A percentile compares a stretch with the other conserved stretches of the same genome.
Evolutionary conservation across 2,113 vertebrate species (phyloP).

Genomic region (Oreochromis niloticus): DNA sequence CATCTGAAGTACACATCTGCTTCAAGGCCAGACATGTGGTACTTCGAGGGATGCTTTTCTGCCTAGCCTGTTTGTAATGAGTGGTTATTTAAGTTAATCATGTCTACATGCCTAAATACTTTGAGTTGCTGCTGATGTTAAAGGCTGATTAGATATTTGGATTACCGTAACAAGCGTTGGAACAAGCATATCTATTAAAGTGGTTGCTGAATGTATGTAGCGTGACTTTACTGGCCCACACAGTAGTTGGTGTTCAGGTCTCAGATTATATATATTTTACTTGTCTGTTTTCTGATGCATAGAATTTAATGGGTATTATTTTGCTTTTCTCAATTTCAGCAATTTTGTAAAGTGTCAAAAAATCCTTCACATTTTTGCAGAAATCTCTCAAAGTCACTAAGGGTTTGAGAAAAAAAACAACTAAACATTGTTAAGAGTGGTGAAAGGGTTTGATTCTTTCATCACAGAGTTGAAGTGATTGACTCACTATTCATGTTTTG

Average conservation of each 20-base stretch:
- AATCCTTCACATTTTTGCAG: neutral
- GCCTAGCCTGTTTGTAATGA: neutral
- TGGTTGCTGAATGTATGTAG: neutral
- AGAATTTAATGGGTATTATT: neutral
- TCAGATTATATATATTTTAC: neutral
- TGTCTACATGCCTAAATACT: neutral
- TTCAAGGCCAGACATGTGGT: neutral
- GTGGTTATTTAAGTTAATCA: neutral
- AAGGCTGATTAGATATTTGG: neutral
- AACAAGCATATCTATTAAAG: neutral
- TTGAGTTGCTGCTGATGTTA: neutral
- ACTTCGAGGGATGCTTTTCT: neutral
- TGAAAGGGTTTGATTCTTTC: neutral
- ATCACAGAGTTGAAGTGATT: neutral
- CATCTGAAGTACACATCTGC: neutral
- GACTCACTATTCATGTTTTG: neutral
- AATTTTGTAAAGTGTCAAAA: accelerated
- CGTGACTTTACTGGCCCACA: neutral
- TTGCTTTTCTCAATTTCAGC: accelerated
- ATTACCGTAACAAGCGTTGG: neutral
- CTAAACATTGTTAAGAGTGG: neutral
- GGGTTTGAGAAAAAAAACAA: neutral
- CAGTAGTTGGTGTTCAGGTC: neutral
- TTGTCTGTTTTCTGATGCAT: neutral
- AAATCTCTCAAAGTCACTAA: accelerated